Base-by-base conservation (phyloP, 1,140 invertebrate species). In the Archegozetes longisetosus region DNA sequence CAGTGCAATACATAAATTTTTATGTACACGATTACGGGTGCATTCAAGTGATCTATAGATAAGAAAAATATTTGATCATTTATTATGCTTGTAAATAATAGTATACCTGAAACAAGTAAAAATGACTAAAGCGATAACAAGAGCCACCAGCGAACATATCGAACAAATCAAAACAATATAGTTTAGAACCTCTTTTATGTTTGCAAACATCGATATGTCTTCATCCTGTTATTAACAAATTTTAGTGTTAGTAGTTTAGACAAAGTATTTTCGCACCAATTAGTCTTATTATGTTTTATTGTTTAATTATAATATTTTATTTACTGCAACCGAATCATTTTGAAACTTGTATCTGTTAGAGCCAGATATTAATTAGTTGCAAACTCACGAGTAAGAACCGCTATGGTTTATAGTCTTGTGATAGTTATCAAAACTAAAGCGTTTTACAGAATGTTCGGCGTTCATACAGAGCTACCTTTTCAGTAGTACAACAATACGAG, bases 1-100 rank as follows among this genome's bases (percentile, higher is more conserved):
- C 27, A 78, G 72, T 1, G 76, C 70, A 3, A 73, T 64, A 50
- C 77, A 74, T 9, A 78, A 66, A 57, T 78, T 75, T 64, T 72
- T 70, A 55, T 78, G 76, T 9, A 78, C 75, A 26, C 68, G 69
- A 57, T 77, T 72, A 12, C 76, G 68, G 23, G 75, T 68, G 63
- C 76, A 77, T 40, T 74, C 67, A 2, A 78, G 66, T 64, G 70
- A 74, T 66, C 76, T 78, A 67, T 40, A 58, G 40, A 51, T 56
- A 22, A 17, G n/a, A 20, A 60, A 3, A 26, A 12, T 50, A 23
- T 50, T 23, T 9, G 23, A 50, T 50, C 6, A 50, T 12, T 17
- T 20, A 27, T 67, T 68, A 51, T 28, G 25, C 62, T 6, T 0
- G 24, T 58, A 49, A 32, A 26, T 1, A 23, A 59, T 23, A 22